A percentile compares a stretch with the other conserved stretches of the same genome.
phyloP scores from a whole-genome alignment of 35 echinoderm and acorn worm species.

The Apostichopus californicus region DNA sequence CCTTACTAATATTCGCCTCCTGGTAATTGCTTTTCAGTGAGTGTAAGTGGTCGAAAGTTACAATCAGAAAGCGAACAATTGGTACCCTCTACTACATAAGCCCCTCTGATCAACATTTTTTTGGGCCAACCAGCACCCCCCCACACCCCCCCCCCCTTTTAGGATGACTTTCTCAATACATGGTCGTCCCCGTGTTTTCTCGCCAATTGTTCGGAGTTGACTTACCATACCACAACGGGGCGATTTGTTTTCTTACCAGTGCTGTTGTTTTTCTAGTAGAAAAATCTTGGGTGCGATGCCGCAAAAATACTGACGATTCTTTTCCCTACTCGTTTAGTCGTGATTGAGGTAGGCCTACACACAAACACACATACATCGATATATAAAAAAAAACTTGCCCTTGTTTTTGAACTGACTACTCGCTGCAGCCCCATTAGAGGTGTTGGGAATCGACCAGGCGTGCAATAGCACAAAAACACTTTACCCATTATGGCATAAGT shows the following conservation, averaged over 20 bases:
- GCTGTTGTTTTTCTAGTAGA: neutral
- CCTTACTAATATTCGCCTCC: neutral
- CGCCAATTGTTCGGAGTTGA: conserved; percentile 9
- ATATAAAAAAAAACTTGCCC: neutral
- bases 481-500: neutral
- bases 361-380: neutral
- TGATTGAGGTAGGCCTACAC: neutral
- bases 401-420: neutral
- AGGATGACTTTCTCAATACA: neutral
- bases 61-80: neutral
- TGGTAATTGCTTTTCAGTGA: neutral
- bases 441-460: neutral
- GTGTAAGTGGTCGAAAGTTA: conserved; percentile 21
- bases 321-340: too few species aligned
- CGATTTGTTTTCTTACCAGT: neutral
- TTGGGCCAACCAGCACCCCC: neutral
- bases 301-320: neutral
- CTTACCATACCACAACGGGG: conserved; percentile 7
- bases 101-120: neutral
- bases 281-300: conserved; percentile 12
- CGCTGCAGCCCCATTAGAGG: conserved; percentile 1
- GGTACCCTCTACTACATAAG: neutral
- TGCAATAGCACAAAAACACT: neutral
- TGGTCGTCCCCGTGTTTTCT: conserved; percentile 4
- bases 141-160: neutral